Base-by-base conservation (phyloP, 2,113 vertebrate species). In the Mesocricetus auratus region DNA sequence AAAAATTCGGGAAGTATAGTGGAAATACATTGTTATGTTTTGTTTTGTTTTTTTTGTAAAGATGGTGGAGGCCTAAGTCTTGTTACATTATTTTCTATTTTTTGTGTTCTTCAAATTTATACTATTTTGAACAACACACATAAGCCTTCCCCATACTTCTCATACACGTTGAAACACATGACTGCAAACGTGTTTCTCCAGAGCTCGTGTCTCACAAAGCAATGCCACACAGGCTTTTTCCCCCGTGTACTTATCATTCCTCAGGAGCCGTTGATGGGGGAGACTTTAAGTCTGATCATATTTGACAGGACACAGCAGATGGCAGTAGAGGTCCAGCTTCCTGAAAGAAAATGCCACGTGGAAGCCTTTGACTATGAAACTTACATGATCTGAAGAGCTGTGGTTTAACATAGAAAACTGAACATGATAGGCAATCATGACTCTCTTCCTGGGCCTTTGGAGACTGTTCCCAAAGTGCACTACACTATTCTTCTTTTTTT, bases 301-400 rank as follows among this genome's bases (percentile, higher is more conserved):
- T n/a, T 47, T 64, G 29, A 93, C 78, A 94, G 94, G 95, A 95
- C 93, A 96, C 96, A 96, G 96, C 92, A 96, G 97, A 96, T 97
- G 97, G 97, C 97, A 95, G 93, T 81, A 42, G 87, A 90, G 87
- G 53, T 77, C 60, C 62, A 89, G 64, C 45, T 93, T 97, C 79
- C 56, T 68, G 21, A 17, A 5, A 16, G 36, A 36, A 64, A 74
- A 91, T 85, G 53, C 78, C 60, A 53, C 42, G 26, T 8, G 26
- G 75, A 45, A 56, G 29, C 26, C 17, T 69, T 92, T 47, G 12
- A 58, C 89, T 86, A 83, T 15, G 12, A 82, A 79, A 97, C 36
- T 88, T 74, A 79, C 47, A 89, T 90, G 71, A 95, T 75, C 64
- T 50, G 36, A 89, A 88, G 81, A 83, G 56, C 39, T 90, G 15